These are phyloP conservation scores for Clarias gariepinus DNA, from an alignment of 2,113 vertebrate species.

Conservation along the genomic window DNA sequence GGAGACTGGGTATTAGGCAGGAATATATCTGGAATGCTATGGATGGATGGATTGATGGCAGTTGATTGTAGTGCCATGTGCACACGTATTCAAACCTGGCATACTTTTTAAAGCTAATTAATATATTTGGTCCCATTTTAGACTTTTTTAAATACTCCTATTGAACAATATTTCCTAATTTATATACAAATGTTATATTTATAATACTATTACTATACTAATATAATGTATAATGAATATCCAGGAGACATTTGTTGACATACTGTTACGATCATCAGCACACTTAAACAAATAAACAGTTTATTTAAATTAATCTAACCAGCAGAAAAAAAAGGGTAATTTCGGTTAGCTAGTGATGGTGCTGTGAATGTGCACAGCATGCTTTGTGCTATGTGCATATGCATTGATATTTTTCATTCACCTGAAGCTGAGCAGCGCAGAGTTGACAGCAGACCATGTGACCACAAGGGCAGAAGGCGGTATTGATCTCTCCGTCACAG, in stretches of 20 bases:
- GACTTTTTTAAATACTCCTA: too few species aligned
- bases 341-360: not conserved
- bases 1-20: too few species aligned
- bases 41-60: too few species aligned
- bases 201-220: too few species aligned
- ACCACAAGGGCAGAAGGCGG: conserved; percentile 94
- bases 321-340: not conserved
- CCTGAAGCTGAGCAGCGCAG: conserved; percentile 90
- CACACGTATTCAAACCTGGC: too few species aligned
- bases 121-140: not conserved
- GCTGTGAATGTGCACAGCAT: not conserved
- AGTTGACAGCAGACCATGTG: conserved; percentile 95
- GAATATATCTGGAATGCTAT: too few species aligned
- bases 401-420: conserved; percentile 57
- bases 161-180: too few species aligned
- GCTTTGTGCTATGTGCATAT: not conserved
- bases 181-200: too few species aligned
- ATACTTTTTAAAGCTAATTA: not conserved
- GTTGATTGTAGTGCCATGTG: too few species aligned
- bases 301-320: not conserved
- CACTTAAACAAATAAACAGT: not conserved
- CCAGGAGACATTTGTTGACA: not conserved
- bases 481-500: conserved; percentile 92
- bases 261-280: not conserved
- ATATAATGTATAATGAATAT: not conserved